These are phyloP conservation scores for Acanthochromis polyacanthus DNA, from an alignment of 2,113 vertebrate genomes.

Conservation along the genomic window DNA sequence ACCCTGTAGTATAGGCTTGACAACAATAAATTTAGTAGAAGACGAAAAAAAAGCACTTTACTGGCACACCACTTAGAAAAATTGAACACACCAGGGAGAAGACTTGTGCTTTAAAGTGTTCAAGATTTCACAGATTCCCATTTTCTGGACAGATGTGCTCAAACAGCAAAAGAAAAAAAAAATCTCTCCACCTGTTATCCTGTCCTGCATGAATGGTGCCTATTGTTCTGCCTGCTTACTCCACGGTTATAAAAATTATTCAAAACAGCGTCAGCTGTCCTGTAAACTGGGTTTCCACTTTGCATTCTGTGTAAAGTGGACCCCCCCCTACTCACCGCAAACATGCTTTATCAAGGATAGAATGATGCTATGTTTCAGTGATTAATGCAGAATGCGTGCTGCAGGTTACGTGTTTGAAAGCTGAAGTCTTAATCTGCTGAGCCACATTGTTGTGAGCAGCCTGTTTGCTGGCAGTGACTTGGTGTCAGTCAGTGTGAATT, in stretches of 20 bases:
- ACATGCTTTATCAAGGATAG: constrained; percentile 26
- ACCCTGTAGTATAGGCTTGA: constrained; percentile 49
- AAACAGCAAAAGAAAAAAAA: constrained; percentile 20
- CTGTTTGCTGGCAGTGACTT: constrained; percentile 39
- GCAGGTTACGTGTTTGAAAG: constrained; percentile 40
- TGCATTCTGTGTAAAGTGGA: constrained; percentile 1
- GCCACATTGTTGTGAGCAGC: constrained; percentile 38
- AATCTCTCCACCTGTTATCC: constrained; percentile 4
- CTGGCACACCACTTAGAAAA: constrained; percentile 44
- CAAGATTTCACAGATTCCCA: constrained; percentile 35
- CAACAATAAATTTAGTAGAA: constrained; percentile 48
- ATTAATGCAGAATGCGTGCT: constrained; percentile 6
- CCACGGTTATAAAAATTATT: constrained; percentile 25
- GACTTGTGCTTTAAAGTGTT: constrained; percentile 48
- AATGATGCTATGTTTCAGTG: constrained; percentile 38
- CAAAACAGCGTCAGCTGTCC: constrained; percentile 23
- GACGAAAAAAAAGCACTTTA: constrained; percentile 26
- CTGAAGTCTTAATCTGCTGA: constrained; percentile 56
- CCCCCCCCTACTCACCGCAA: constrained; percentile 1
- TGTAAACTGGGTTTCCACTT: constrained; percentile 20
- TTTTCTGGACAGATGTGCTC: constrained; percentile 41
- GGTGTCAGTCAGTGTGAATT: constrained; percentile 44
- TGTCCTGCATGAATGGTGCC: not conserved
- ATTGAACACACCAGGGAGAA: constrained; percentile 33
- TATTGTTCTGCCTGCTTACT: not conserved